Percentiles rank a stretch among this genome's conserved stretches.
phyloP scores from a whole-genome alignment of 1,140 invertebrate genomes.

The Euwallacea fornicatus region DNA sequence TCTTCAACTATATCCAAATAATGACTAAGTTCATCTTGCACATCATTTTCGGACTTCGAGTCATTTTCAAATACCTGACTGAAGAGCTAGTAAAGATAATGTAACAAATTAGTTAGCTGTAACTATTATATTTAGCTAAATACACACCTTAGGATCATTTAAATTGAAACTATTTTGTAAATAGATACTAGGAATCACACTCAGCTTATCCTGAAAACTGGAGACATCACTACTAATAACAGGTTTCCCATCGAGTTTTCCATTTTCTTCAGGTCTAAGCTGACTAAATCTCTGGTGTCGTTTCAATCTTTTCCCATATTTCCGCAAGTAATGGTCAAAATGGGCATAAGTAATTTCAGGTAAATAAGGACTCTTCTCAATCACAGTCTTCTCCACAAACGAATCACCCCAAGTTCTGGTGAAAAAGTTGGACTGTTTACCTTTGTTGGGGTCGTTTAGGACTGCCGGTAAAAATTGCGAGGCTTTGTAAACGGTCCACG shows the following conservation, averaged over 20 bases:
- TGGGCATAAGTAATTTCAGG: conserved; percentile 79
- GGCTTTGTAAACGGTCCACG: conserved; percentile 79
- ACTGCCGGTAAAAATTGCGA: conserved; percentile 95
- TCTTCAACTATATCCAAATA: conserved; percentile 95
- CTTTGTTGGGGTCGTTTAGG: conserved; percentile 90
- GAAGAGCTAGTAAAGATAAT: conserved; percentile 21
- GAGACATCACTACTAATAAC: conserved; percentile 25
- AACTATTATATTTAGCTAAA: not conserved
- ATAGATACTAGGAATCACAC: conserved; percentile 82
- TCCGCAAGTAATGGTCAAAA: conserved; percentile 87
- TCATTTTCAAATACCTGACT: conserved; percentile 46
- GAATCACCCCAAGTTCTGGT: conserved; percentile 97
- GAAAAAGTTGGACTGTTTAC: conserved; percentile 91
- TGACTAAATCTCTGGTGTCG: conserved; percentile 58
- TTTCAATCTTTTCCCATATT: conserved; percentile 66
- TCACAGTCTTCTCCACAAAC: conserved; percentile 80
- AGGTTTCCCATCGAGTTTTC: conserved; percentile 30
- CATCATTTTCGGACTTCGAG: conserved; percentile 54
- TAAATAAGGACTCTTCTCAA: conserved; percentile 77
- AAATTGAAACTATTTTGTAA: conserved; percentile 80
- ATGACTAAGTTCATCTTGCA: conserved; percentile 79
- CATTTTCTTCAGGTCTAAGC: conserved; percentile 52
- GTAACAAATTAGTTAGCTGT: not conserved
- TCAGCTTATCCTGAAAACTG: conserved; percentile 47
- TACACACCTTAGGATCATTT: conserved; percentile 69